Evolutionary conservation across 2,888 invertebrate species (phyloP), one percentile per base, ranked within the genome.

Genomic region (Dicranocentrus wangi): DNA sequence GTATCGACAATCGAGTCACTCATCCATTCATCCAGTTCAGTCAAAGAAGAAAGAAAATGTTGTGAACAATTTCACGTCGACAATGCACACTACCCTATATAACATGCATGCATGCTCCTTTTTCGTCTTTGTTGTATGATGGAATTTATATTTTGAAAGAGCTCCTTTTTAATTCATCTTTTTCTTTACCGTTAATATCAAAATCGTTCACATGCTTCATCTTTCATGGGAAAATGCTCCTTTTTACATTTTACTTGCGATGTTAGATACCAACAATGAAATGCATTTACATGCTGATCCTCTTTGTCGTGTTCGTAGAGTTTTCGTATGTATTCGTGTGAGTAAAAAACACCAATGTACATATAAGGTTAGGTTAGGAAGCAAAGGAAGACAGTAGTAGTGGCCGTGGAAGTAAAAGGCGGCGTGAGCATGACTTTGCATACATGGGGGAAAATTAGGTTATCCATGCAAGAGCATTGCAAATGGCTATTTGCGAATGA

Each of bases 351-450:
- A 23, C 7, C 21, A 60, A 76, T 15, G 68, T 65, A 39, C 63
- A 25, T 60, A 23, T 68, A 68, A 39, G 73, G 73, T 55, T 47
- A n/a, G 13, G 39, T 21, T 21, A 23, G 55, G 23, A 55, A 21
- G 17, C n/a, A n/a, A 39, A 51, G 51, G 23, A 55, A 55, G 7
- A 55, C 47, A 21, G 55, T 23, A 55, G n/a, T 60, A 27, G 43
- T 68, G 32, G 25, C 17, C 17, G 10, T 17, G 27, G 51, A 77
- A 61, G 65, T 23, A 68, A 66, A 65, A 60, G 51, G 43, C 10
- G 27, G 68, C 77, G 77, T 77, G 77, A 77, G 69, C 77, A 77
- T 77, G 77, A 77, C 69, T 77, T 60, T 77, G 69, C 77, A 77
- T 61, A 51, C 69, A 61, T 69, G 42, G 28, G n/a, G 60, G 58